Conservation (phyloP, 2,888 invertebrate genomes). For the Hyles lineata region DNA sequence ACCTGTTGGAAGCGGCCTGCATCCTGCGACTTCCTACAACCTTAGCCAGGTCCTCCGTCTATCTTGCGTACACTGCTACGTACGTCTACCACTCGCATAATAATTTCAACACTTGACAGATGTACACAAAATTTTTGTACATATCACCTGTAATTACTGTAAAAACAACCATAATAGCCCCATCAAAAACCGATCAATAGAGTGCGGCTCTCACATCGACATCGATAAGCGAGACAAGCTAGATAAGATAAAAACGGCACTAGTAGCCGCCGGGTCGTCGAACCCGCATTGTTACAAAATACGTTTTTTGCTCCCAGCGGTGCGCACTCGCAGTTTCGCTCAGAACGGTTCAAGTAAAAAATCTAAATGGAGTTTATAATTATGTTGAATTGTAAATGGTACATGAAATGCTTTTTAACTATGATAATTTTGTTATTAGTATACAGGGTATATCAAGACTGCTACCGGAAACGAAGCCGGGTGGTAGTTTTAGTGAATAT, state of each 20-base stretch:
- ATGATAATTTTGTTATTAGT: not conserved
- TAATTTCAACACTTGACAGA: no score
- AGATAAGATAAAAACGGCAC: slow-evolving; percentile 20
- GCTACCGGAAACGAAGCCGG: no score
- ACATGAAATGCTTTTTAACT: not conserved
- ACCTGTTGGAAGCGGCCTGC: no score
- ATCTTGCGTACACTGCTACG: no score
- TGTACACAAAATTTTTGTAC: no score
- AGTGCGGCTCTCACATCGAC: not conserved
- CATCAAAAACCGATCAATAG: not conserved
- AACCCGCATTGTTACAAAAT: slow-evolving; percentile 25
- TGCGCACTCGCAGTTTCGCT: not conserved
- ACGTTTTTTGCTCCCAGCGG: not conserved
- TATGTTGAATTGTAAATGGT: not conserved
- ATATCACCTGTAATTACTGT: no score
- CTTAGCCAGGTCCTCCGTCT: no score
- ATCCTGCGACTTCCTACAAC: no score
- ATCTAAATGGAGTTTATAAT: slow-evolving; percentile 2
- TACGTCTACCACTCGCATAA: no score
- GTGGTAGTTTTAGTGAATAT: no score
- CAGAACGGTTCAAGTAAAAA: slow-evolving; percentile 2
- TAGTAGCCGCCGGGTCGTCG: slow-evolving; percentile 10
- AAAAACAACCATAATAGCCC: not conserved
- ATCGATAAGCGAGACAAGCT: not conserved
- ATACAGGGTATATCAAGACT: not conserved